Conservation (phyloP, 2,113 vertebrate species). For the Callaeas wilsoni region DNA sequence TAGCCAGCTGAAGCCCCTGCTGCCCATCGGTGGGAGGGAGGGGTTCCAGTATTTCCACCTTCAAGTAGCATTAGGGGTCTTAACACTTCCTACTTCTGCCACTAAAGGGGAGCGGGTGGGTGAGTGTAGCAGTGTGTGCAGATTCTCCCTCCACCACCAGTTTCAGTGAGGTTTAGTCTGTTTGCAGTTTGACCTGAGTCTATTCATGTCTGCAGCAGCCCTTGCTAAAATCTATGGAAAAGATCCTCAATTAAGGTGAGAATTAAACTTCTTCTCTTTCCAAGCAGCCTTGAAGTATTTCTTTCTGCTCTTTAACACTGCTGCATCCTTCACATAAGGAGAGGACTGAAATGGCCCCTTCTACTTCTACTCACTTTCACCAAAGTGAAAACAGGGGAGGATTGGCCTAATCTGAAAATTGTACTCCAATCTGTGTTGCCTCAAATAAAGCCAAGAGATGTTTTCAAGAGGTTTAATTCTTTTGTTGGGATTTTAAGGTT, state of each 20-base stretch:
- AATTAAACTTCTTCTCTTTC: not conserved
- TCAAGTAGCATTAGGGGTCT: not conserved
- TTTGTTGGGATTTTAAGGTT: not conserved
- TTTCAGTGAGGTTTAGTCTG: not conserved
- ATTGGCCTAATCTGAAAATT: not conserved
- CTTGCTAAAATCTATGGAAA: not conserved
- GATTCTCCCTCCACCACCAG: not conserved
- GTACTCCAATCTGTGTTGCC: not conserved
- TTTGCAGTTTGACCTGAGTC: not conserved
- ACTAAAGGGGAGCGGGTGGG: fast-evolving
- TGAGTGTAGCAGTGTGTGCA: not conserved
- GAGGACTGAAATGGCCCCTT: not conserved
- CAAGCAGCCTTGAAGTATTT: not conserved
- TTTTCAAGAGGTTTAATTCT: not conserved
- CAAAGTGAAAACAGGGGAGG: not conserved
- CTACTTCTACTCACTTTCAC: not conserved
- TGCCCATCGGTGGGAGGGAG: fast-evolving
- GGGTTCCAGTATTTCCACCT: not conserved
- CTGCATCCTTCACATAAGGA: not conserved
- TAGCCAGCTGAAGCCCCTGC: not conserved
- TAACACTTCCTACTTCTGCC: not conserved
- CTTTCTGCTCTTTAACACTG: not conserved
- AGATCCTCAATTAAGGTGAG: not conserved
- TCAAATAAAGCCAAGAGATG: not conserved
- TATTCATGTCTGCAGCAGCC: not conserved